phyloP scores from a whole-genome alignment of 2,113 vertebrate species.

The Oryctolagus cuniculus region mOryCun1.1 NC_091452.1:4899501-4900000 shows the following conservation, averaged over 20 bases:
- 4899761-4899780: background rate
- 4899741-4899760: background rate
- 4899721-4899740: background rate
- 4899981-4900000: background rate
- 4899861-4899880: background rate
- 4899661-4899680: too few relatives aligned
- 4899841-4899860: background rate
- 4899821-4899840: background rate
- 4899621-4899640: too few relatives aligned
- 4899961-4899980: background rate
- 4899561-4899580: too few relatives aligned
- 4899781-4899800: background rate
- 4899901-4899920: background rate
- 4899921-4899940: too few relatives aligned
- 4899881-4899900: background rate
- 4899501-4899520: too few relatives aligned
- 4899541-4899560: too few relatives aligned
- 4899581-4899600: too few relatives aligned
- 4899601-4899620: too few relatives aligned
- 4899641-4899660: too few relatives aligned
- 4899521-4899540: too few relatives aligned
- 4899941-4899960: background rate
- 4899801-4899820: background rate
- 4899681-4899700: too few relatives aligned
- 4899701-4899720: background rate